Conservation (phyloP, 2,888 invertebrate species). For the Poecilobothrus nobilitatus region DNA sequence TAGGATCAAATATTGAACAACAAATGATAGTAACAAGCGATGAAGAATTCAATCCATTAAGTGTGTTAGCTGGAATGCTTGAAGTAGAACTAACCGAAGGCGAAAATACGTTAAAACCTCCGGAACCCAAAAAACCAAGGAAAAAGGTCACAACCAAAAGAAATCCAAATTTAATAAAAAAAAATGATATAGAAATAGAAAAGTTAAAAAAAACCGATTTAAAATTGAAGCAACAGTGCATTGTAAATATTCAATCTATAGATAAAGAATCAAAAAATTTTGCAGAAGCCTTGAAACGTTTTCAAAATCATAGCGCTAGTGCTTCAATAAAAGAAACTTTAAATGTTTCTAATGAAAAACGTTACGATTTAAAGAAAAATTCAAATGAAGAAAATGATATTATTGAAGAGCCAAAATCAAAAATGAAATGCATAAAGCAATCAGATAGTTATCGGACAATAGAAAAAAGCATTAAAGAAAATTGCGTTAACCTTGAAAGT, state of each 20-base stretch:
- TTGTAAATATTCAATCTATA: constrained; percentile 31
- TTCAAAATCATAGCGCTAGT: constrained; percentile 14
- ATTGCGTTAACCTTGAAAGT: constrained; percentile 8
- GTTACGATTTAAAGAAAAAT: constrained; percentile 7
- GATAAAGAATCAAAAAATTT: constrained; percentile 22
- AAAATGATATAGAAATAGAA: constrained; percentile 28
- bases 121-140: constrained; percentile 36
- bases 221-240: constrained; percentile 36
- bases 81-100: constrained; percentile 37
- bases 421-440: no score
- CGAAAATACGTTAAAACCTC: constrained; percentile 9
- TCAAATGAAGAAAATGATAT: not conserved
- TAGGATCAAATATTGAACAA: constrained; percentile 7
- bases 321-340: constrained; percentile 16
- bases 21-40: constrained; percentile 24
- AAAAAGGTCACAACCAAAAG: constrained; percentile 40
- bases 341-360: constrained; percentile 9
- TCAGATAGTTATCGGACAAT: no score
- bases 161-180: constrained; percentile 39
- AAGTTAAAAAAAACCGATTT: constrained; percentile 32
- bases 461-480: constrained; percentile 5
- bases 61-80: constrained; percentile 37
- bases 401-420: not conserved
- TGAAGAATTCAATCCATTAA: constrained; percentile 14
- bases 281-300: not conserved